These are phyloP conservation scores for Ennomos fuscantarius DNA, from an alignment of 2,888 invertebrate species.

Conservation along the genomic window DNA sequence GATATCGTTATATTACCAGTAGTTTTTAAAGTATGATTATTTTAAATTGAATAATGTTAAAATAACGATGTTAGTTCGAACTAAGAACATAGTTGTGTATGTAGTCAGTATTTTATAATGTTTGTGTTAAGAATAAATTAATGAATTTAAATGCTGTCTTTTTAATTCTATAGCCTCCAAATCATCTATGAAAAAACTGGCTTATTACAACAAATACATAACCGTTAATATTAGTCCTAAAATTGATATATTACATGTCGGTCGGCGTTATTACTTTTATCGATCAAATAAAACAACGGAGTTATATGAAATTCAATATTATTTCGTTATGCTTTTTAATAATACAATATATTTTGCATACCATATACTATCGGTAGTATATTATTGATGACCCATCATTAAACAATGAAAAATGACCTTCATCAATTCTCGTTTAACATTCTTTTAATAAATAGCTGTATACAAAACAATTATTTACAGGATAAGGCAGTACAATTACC, in stretches of 20 bases:
- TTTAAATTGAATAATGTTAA: no score
- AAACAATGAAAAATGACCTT: conserved; percentile 82
- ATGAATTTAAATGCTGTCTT: conserved; percentile 10
- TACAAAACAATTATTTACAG: conserved; percentile 86
- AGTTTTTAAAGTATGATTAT: background rate
- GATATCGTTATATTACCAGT: conserved; percentile 5
- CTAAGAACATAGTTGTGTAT: conserved; percentile 14
- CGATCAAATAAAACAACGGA: conserved; percentile 65
- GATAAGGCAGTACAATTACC: conserved; percentile 83
- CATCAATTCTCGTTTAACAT: conserved; percentile 83
- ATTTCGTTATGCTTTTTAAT: conserved; percentile 85
- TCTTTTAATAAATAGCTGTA: conserved; percentile 86
- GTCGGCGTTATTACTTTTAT: no score
- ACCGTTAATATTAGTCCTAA: no score
- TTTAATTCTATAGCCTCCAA: background rate
- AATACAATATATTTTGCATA: conserved; percentile 84
- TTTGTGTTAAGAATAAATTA: conserved; percentile 20
- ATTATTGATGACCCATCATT: conserved; percentile 83
- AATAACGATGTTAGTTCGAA: no score
- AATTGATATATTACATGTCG: no score
- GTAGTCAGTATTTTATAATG: conserved; percentile 32
- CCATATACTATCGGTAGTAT: conserved; percentile 83
- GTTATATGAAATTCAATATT: conserved; percentile 85
- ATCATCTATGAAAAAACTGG: no score
- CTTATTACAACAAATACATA: no score